Base-by-base conservation (phyloP, 2,888 invertebrate genomes). In the Lissocephala sabroskyi region DNA sequence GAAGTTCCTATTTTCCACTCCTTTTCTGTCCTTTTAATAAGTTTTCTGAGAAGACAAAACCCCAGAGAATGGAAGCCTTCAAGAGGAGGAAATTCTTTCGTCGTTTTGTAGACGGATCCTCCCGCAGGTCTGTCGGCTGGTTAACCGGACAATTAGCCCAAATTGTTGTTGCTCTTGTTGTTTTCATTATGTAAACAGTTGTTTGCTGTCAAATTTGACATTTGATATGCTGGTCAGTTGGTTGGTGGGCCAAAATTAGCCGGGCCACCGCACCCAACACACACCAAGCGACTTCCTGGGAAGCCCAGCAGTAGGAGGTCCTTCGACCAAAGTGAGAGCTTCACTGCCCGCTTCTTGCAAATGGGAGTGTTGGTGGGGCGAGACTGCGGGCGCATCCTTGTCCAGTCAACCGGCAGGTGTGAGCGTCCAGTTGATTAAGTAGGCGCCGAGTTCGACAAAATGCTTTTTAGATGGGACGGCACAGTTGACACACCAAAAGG, bases 91-190 rank as follows among this genome's bases (percentile, higher is more conserved):
- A n/a, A n/a, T n/a, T n/a, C n/a, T n/a, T n/a, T n/a, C n/a, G n/a
- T n/a, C n/a, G n/a, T n/a, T n/a, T n/a, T n/a, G n/a, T n/a, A n/a
- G n/a, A n/a, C n/a, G n/a, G n/a, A n/a, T n/a, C n/a, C n/a, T n/a
- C n/a, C n/a, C n/a, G n/a, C n/a, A n/a, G n/a, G n/a, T n/a, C n/a
- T n/a, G n/a, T n/a, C n/a, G 26, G 3, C 30, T 45, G 49, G 65
- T 53, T 39, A n/a, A n/a, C n/a, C 49, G 40, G 62, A 58, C 71
- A 78, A 73, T 78, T 78, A 78, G n/a, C 67, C 63, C 59, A 73
- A 78, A 78, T 75, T 67, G 73, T 78, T 67, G 78, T 67, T 73
- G 73, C 78, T 75, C 75, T 75, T 67, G 73, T 78, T 67, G 78
- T 67, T 73, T 78, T 67, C 78, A 67, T 73, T 73, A 58, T 67